Percentiles rank a stretch among this genome's conserved stretches.
Conservation (phyloP, 92 coral and sea anemone genomes). For the Montipora capitata region DNA sequence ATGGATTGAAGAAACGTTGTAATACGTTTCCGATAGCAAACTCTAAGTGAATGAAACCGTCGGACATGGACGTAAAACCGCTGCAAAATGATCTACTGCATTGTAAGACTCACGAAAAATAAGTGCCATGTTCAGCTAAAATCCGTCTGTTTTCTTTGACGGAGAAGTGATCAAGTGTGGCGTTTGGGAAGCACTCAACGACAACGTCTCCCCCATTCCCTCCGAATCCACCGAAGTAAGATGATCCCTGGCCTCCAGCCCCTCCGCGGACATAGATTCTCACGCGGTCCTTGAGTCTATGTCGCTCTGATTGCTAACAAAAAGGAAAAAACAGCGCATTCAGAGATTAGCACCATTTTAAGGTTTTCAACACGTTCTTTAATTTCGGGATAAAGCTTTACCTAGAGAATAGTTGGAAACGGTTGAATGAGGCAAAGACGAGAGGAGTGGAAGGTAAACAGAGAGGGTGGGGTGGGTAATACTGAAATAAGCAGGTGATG, state of each 20-base stretch:
- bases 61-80: too few species aligned
- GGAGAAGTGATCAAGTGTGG: constrained; percentile 85
- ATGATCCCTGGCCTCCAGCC: constrained; percentile 97
- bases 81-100: not conserved
- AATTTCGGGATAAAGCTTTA: too few species aligned
- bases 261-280: constrained; percentile 96
- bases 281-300: constrained; percentile 85
- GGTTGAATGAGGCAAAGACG: too few species aligned
- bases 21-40: too few species aligned
- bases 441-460: too few species aligned
- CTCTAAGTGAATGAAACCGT: too few species aligned
- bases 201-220: constrained; percentile 98
- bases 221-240: constrained; percentile 92
- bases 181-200: constrained; percentile 84
- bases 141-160: constrained; percentile 92
- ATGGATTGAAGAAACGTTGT: too few species aligned
- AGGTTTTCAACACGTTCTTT: too few species aligned
- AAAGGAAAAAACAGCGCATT: not conserved
- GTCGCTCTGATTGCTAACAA: constrained; percentile 75
- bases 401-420: too few species aligned
- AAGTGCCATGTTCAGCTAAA: constrained; percentile 91
- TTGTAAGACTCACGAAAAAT: constrained; percentile 81
- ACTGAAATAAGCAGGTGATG: too few species aligned
- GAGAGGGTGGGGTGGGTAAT: too few species aligned
- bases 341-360: not conserved